Conservation (phyloP, 2,888 invertebrate genomes). For the Polymixis lichenea region DNA sequence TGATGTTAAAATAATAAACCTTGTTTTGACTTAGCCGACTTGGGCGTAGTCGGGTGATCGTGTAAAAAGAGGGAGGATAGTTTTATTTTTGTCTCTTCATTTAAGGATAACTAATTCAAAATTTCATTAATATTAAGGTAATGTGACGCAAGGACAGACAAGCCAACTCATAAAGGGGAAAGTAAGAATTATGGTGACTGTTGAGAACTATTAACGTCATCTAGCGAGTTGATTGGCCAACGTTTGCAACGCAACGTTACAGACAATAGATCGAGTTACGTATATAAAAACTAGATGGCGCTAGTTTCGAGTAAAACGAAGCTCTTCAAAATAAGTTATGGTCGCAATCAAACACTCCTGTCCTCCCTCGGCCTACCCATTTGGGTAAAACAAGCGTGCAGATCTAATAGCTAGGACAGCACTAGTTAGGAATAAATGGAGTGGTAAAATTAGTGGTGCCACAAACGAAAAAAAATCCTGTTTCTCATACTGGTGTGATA, state of each 20-base stretch:
- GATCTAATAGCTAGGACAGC: too few relatives aligned
- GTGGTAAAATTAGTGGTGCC: too few relatives aligned
- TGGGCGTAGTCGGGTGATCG: not conserved
- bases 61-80: not conserved
- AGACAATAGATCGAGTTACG: not conserved
- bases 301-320: not conserved
- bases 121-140: not conserved
- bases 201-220: slow-evolving; percentile 1
- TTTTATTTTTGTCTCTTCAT: not conserved
- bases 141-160: not conserved
- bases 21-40: not conserved
- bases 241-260: not conserved
- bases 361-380: too few relatives aligned
- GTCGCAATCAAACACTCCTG: not conserved
- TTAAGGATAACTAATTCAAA: too few relatives aligned
- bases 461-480: too few relatives aligned
- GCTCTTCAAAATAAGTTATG: too few relatives aligned
- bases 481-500: too few relatives aligned
- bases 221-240: not conserved
- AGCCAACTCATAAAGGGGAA: too few relatives aligned
- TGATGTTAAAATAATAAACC: not conserved
- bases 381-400: not conserved
- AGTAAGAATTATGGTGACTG: too few relatives aligned
- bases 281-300: slow-evolving; percentile 23
- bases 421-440: too few relatives aligned